A percentile compares a stretch with the other conserved stretches of the same genome.
Evolutionary conservation across 2,113 vertebrate genomes (phyloP).

Genomic region (Labeo catla): DNA sequence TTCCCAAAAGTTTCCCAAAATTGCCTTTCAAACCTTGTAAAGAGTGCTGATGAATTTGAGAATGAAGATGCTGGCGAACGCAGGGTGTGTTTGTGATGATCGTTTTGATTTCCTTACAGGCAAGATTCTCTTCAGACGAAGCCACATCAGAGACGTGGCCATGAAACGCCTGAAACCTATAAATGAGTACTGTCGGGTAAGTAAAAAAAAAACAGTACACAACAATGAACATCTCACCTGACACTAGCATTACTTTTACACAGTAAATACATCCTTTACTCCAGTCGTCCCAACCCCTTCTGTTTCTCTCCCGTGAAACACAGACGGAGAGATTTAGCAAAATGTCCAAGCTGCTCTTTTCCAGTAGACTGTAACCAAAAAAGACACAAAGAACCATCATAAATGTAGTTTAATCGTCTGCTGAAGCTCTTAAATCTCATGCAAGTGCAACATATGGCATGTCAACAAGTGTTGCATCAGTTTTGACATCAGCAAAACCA

Average conservation of each 20-base stretch:
- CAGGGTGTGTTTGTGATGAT: constrained; percentile 21
- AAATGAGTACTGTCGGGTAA: constrained; percentile 97
- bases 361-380: background rate
- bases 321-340: background rate
- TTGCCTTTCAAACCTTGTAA: background rate
- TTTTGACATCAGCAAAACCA: background rate
- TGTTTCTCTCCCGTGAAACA: background rate
- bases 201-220: constrained; percentile 53
- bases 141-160: constrained; percentile 95
- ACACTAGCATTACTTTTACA: background rate
- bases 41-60: constrained; percentile 13
- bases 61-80: background rate
- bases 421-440: background rate
- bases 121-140: constrained; percentile 97
- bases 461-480: background rate
- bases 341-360: background rate
- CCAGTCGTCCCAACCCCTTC: background rate
- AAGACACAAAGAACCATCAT: background rate
- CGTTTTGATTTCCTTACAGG: constrained; percentile 73
- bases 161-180: constrained; percentile 96
- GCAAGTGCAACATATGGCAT: background rate
- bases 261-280: background rate
- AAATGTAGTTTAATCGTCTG: background rate
- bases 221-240: background rate
- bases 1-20: constrained; percentile 27